A percentile compares a stretch with the other conserved stretches of the same genome.
These are phyloP conservation scores for Rapana venosa DNA, from an alignment of 2,888 invertebrate species.

Conservation along the genomic window DNA sequence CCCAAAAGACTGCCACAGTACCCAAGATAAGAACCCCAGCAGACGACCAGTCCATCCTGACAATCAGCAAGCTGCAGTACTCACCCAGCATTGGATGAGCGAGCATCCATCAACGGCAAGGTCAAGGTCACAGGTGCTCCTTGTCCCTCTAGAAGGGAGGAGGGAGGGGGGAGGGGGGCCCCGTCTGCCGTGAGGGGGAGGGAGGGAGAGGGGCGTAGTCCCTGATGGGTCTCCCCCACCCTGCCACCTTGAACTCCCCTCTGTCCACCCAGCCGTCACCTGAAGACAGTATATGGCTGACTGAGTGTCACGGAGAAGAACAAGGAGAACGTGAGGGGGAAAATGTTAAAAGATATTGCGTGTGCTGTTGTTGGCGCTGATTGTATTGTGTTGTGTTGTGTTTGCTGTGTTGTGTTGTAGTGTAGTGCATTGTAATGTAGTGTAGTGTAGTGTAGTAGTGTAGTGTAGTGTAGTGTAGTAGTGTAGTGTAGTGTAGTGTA, in stretches of 20 bases:
- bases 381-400: not conserved
- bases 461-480: too few relatives aligned
- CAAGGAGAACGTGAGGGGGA: not conserved
- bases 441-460: not conserved
- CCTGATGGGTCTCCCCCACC: not conserved
- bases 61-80: too few relatives aligned
- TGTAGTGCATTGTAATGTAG: too few relatives aligned
- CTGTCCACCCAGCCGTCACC: conserved; percentile 37
- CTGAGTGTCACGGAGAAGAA: not conserved
- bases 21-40: too few relatives aligned
- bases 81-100: too few relatives aligned
- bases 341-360: not conserved
- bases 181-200: not conserved
- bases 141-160: not conserved
- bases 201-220: not conserved
- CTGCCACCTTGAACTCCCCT: conserved; percentile 20
- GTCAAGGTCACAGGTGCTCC: too few relatives aligned
- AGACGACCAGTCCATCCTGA: too few relatives aligned
- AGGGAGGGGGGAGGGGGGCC: not conserved
- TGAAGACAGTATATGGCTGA: not conserved
- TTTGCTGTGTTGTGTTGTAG: too few relatives aligned
- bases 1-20: too few relatives aligned
- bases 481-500: too few relatives aligned
- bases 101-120: too few relatives aligned
- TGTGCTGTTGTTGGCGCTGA: not conserved